Conservation (phyloP, 2,888 invertebrate genomes). For the Quadroppia sp. region DNA sequence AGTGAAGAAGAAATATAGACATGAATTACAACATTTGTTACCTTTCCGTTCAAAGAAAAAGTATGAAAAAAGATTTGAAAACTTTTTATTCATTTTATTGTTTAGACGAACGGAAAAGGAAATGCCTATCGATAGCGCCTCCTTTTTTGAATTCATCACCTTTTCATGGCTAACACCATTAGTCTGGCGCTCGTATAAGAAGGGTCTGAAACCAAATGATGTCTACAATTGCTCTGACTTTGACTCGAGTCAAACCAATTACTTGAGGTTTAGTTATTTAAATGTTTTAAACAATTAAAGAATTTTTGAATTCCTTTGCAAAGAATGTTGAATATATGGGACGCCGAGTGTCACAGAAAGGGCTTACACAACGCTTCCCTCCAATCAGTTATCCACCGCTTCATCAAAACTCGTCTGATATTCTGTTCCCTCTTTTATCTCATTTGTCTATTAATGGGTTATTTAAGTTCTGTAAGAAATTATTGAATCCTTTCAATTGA, state of each 20-base stretch:
- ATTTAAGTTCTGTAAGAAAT: constrained; percentile 58
- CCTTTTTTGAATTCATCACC: constrained; percentile 57
- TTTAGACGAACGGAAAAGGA: constrained; percentile 3
- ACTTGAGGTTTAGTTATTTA: neutral
- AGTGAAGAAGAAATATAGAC: constrained; percentile 17
- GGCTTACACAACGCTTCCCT: constrained; percentile 57
- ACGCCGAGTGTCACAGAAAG: constrained; percentile 55
- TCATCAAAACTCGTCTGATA: constrained; percentile 56
- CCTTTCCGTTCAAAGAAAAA: constrained; percentile 20
- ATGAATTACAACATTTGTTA: constrained; percentile 36
- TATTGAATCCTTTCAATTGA: neutral
- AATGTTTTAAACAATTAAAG: neutral
- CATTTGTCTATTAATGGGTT: constrained; percentile 55
- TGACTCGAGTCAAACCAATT: constrained; percentile 57
- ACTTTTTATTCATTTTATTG: too few relatives aligned
- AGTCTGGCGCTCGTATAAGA: constrained; percentile 57
- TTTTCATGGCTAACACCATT: constrained; percentile 58
- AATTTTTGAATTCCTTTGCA: constrained; percentile 19
- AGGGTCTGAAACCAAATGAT: constrained; percentile 54
- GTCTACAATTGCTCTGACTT: constrained; percentile 55
- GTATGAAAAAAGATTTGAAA: too few relatives aligned
- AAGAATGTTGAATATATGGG: constrained; percentile 59
- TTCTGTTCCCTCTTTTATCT: constrained; percentile 55
- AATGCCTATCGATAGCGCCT: constrained; percentile 56
- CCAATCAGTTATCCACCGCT: constrained; percentile 55